Evolutionary conservation across 2,888 invertebrate species (phyloP), one percentile per base, ranked within the genome.

Genomic region (Lottia scabra): DNA sequence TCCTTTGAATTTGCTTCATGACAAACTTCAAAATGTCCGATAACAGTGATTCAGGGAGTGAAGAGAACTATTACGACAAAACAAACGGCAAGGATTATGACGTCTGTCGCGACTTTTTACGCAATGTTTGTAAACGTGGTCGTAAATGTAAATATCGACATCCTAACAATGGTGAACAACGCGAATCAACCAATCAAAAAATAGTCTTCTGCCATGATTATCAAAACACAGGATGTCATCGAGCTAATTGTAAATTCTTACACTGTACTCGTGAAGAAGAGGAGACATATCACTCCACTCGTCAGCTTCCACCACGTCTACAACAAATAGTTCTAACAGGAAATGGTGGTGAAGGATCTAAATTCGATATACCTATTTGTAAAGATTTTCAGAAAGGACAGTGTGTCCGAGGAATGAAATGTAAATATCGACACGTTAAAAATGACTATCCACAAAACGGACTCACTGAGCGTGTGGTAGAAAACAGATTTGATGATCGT

Each of bases 191-290:
- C 65, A 67, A 63, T 26, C 84, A 83, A 19, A 89, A 89, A 48
- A 85, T 86, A 73, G 89, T 90, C 48, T 92, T 92, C 84, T 92
- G 92, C 84, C 92, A 92, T 83, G 92, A 92, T 83, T 92, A 88
- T 81, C 95, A 95, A 89, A 95, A 95, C 87, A 93, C 92, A 63
- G 92, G 93, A 75, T 95, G 95, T 85, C 91, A 92, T n/a, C 92
- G 95, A 81, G 91, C 92, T 4, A 93, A 93, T 73, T 95, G 95
- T 84, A 93, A 93, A 84, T 95, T 95, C 87, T 91, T 95, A 63
- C 95, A 95, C 88, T 94, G 95, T 84, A 92, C 93, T 0, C 91
- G 93, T 23, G 93, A 93, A 83, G 94, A 94, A 81, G 95, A 95
- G 86, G 92, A 92, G 76, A 93, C 93, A 75, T 94, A 93, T 84